A percentile compares a stretch with the other conserved stretches of the same genome.
Conservation (phyloP, 2,113 vertebrate genomes). For the Tor tambroides region DNA sequence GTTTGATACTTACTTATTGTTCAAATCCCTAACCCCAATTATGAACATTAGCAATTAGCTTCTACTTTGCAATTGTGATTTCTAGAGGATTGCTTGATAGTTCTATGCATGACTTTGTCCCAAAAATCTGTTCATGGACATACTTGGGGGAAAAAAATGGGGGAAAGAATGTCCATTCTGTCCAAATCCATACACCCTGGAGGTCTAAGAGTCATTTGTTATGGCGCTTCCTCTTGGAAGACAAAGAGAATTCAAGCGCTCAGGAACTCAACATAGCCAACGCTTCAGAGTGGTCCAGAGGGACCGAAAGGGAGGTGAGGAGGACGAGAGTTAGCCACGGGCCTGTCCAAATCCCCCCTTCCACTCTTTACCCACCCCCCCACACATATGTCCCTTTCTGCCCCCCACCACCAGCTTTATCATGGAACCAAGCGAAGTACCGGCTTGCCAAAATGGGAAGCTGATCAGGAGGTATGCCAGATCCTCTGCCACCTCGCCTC, state of each 20-base stretch:
- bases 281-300: conserved; percentile 62
- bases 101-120: background rate
- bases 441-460: conserved; percentile 64
- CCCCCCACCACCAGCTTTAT: conserved; percentile 55
- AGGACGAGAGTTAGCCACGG: conserved; percentile 39
- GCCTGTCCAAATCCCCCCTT: conserved; percentile 39
- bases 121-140: background rate
- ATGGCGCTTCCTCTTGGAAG: conserved; percentile 81
- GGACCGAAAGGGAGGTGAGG: conserved; percentile 29
- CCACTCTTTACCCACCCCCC: background rate
- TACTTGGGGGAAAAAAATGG: background rate
- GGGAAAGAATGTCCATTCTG: background rate
- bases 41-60: conserved; percentile 9
- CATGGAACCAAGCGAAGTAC: conserved; percentile 64
- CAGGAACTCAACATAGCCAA: conserved; percentile 73
- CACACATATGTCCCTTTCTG: conserved; percentile 43
- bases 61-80: background rate
- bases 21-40: conserved; percentile 1
- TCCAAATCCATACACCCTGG: conserved; percentile 74
- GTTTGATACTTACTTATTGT: background rate
- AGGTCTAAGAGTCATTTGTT: conserved; percentile 83
- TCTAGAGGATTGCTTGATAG: conserved; percentile 21
- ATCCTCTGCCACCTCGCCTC: conserved; percentile 80
- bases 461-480: conserved; percentile 82
- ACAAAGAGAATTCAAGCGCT: conserved; percentile 66